These are phyloP conservation scores for Aspidapion aeneum DNA, from an alignment of 2,888 invertebrate species.

Conservation along the genomic window DNA sequence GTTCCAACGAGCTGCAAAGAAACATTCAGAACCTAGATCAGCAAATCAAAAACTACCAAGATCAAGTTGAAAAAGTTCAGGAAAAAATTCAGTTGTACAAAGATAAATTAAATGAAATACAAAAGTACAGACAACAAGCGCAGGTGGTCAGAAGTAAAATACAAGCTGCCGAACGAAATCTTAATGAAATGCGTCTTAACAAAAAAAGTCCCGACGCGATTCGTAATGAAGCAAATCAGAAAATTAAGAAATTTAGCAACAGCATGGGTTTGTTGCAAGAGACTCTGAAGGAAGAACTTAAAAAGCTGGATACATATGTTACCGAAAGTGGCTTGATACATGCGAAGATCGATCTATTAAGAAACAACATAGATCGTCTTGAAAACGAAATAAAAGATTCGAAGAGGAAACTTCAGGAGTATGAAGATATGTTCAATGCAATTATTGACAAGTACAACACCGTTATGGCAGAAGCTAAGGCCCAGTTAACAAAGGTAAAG, in stretches of 20 bases:
- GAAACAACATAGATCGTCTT: constrained; percentile 35
- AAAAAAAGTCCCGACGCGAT: constrained; percentile 34
- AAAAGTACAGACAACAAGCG: constrained; percentile 28
- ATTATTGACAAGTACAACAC: constrained; percentile 39
- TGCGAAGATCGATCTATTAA: constrained; percentile 32
- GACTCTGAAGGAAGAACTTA: constrained; percentile 29
- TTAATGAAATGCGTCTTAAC: constrained; percentile 28
- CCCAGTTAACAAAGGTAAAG: constrained; percentile 50
- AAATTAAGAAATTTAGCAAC: constrained; percentile 28
- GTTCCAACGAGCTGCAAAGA: constrained; percentile 32
- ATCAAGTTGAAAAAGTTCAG: constrained; percentile 31
- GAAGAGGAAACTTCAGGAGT: constrained; percentile 31
- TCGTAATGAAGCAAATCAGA: constrained; percentile 35
- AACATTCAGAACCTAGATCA: constrained; percentile 28
- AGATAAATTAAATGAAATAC: constrained; percentile 31
- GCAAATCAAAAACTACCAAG: constrained; percentile 43
- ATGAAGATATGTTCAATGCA: constrained; percentile 40
- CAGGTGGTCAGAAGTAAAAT: constrained; percentile 30
- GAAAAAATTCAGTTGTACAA: constrained; percentile 29
- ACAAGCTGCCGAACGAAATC: constrained; percentile 24
- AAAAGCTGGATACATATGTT: constrained; percentile 22
- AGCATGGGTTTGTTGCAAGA: constrained; percentile 26
- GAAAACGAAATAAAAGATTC: constrained; percentile 41
- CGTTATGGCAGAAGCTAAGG: constrained; percentile 48
- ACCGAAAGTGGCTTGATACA: constrained; percentile 29